Base-by-base conservation (phyloP, 1,140 invertebrate genomes). In the Episyrphus balteatus region DNA sequence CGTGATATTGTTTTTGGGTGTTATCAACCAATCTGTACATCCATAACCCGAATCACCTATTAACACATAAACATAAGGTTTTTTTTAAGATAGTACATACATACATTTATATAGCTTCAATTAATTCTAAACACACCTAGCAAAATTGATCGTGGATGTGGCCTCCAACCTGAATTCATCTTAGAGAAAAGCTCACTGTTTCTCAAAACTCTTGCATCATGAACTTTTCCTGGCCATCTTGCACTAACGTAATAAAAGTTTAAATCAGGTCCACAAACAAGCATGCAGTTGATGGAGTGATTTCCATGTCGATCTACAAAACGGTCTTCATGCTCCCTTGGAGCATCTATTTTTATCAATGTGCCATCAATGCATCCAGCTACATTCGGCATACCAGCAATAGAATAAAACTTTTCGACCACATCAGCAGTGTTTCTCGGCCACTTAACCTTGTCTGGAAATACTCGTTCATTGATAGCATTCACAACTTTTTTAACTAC, bases 291-390 rank as follows among this genome's bases (percentile, higher is more conserved):
- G 2, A 63, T 34, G 31, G 56, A 58, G 48, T 63, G 57, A 34
- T 56, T 55, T 1, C 51, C 54, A 47, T 60, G 49, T 11, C 55
- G 50, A 46, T 59, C 52, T 10, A 61, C 56, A 53, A 51, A 56
- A 15, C 26, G 34, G 15, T 50, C 50, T 47, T 58, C 54, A 43
- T 56, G 42, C 12, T 37, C 12, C 12, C 13, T 17, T 19, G 58
- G 58, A 5, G 50, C 49, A 41, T 52, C 50, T 36, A 60, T 53
- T 14, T 56, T 51, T 13, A 62, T 54, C 15, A 60, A 38, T 7
- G 18, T 38, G 37, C 13, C n/a, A 13, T 14, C 37, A 38, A 38
- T 13, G 17, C n/a, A 38, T 38, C 17, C 17, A 38, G 6, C 13
- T 14, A 13, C 33, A 31, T n/a, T n/a, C n/a, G n/a, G n/a, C n/a